Percentiles rank a stretch among this genome's conserved stretches.
These are phyloP conservation scores for Chaetura pelagica DNA, from an alignment of 2,113 vertebrate species.

Conservation along the genomic window DNA sequence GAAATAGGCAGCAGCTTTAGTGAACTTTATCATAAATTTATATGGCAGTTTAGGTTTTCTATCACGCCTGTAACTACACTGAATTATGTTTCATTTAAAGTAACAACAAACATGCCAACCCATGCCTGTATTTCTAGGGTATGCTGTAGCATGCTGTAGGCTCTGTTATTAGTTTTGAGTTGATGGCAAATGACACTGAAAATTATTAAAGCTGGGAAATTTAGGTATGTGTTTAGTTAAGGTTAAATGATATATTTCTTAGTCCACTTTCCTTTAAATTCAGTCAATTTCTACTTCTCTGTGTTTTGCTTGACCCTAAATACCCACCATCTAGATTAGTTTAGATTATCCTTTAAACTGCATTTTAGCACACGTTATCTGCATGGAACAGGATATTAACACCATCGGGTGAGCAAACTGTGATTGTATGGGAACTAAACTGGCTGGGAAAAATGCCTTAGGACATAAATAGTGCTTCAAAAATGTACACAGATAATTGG, in stretches of 20 bases:
- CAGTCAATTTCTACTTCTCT: background rate
- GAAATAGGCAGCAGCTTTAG: background rate
- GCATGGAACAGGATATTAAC: background rate
- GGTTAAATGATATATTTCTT: background rate
- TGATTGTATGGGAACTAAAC: background rate
- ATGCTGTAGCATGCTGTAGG: background rate
- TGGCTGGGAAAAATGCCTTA: background rate
- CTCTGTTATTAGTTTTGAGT: background rate
- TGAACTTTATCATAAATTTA: background rate
- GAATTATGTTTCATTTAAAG: background rate
- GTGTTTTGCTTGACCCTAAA: background rate
- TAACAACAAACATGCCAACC: background rate
- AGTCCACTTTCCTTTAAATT: background rate
- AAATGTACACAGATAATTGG: background rate
- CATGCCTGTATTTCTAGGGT: background rate
- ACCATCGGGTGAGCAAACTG: background rate
- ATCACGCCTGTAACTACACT: background rate
- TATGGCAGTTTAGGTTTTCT: background rate
- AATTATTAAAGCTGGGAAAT: background rate
- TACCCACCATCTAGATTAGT: background rate
- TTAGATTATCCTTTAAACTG: background rate
- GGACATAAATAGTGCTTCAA: background rate
- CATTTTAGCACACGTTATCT: background rate
- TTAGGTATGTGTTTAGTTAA: background rate
- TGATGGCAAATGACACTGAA: background rate